Evolutionary conservation across 2,888 invertebrate genomes (phyloP), one percentile per base, ranked within the genome.

Genomic region (Pasiphila rectangulata): DNA sequence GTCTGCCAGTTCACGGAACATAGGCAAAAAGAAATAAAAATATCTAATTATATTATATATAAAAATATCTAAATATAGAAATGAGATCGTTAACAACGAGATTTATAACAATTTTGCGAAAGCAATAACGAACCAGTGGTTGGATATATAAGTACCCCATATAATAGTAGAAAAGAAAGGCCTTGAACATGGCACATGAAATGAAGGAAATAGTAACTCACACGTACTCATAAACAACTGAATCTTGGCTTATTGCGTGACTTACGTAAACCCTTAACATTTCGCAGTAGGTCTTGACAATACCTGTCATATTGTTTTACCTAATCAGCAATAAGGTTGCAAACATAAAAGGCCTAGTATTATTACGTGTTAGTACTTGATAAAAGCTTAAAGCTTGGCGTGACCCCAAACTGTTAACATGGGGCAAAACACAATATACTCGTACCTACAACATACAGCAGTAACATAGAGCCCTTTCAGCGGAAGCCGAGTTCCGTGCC

Each of bases 351-450:
- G 35, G 34, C 10, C n/a, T 23, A 5, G n/a, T 12, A 39, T n/a
- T 43, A 25, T 21, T 12, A 25, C 37, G 16, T 37, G 32, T 16
- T 27, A 30, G 24, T 29, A 37, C 25, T 45, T 13, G 37, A 45
- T 29, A 46, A 50, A 21, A 38, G 30, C 34, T 13, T 34, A 40
- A 36, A 46, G 39, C 30, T 58, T 53, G 44, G 40, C 47, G 57
- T 61, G 62, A 62, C 67, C 66, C 57, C 57, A 59, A 63, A 64
- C 61, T 57, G 59, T 57, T 61, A 46, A 44, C 36, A 41, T 46
- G 50, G 46, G 56, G 54, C 58, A 47, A 45, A 56, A 17, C 9
- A 30, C 16, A 30, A 17, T 6, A 6, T 6, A 30, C 16, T 4
- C 15, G 37, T 45, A 30, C 47, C 50, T 32, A n/a, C n/a, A n/a